A percentile compares a stretch with the other conserved stretches of the same genome.
Conservation (phyloP, 2,888 invertebrate species). For the Euclidia mi region DNA sequence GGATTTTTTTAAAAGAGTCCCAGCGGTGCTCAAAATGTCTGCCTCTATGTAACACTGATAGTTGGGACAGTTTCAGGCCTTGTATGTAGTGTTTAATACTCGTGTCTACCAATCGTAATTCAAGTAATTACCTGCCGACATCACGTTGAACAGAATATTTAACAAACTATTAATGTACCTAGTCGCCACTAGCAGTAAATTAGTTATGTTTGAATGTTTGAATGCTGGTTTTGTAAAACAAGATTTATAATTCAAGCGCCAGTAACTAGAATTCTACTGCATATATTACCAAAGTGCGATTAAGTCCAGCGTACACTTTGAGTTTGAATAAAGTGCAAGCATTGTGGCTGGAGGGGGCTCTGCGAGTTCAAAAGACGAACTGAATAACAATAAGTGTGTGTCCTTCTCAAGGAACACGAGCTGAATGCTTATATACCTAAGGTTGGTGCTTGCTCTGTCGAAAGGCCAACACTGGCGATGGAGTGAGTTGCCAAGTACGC, state of each 20-base stretch:
- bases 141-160: too few relatives aligned
- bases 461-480: conserved; percentile 9
- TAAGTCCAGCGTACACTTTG: not conserved
- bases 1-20: not conserved
- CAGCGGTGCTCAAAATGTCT: not conserved
- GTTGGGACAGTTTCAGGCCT: not conserved
- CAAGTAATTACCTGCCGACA: too few relatives aligned
- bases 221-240: too few relatives aligned
- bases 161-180: too few relatives aligned
- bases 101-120: too few relatives aligned
- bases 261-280: too few relatives aligned
- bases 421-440: conserved; percentile 40
- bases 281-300: too few relatives aligned
- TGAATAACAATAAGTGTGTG: conserved; percentile 50
- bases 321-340: conserved; percentile 11
- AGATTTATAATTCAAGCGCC: too few relatives aligned
- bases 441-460: conserved; percentile 20
- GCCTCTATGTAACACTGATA: not conserved
- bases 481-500: conserved; percentile 9
- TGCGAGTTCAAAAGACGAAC: conserved; percentile 34
- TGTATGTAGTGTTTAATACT: too few relatives aligned
- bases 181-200: too few relatives aligned
- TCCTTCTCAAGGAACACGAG: conserved; percentile 22
- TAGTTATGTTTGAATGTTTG: too few relatives aligned
- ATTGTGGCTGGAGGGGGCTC: conserved; percentile 19